Percentiles rank a stretch among this genome's conserved stretches.
Conservation (phyloP, 2,113 vertebrate genomes). For the Jacana jacana region DNA sequence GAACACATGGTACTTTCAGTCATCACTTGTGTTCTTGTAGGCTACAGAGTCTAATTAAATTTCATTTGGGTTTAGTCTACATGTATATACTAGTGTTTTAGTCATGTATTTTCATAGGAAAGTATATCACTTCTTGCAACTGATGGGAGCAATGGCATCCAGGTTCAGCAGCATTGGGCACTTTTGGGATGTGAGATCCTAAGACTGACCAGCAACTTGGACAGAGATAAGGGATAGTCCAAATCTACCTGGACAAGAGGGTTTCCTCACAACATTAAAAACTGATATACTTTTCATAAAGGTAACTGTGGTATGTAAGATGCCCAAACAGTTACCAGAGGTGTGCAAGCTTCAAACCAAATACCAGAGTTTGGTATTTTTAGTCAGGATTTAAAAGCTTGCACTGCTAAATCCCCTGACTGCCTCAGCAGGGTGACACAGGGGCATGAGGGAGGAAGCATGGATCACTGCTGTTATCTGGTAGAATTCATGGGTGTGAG, state of each 20-base stretch:
- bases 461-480: neutral
- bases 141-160: neutral
- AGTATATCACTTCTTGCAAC: neutral
- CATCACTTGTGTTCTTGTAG: neutral
- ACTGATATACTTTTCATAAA: neutral
- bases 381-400: neutral
- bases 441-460: neutral
- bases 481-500: neutral
- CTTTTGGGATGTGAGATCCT: neutral
- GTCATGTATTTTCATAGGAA: neutral
- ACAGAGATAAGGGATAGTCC: neutral
- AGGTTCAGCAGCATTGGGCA: neutral
- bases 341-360: neutral
- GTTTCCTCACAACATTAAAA: neutral
- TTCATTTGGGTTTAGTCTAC: neutral
- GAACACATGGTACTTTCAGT: neutral
- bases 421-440: neutral
- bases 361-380: neutral
- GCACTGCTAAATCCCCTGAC: neutral
- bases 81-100: neutral
- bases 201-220: neutral
- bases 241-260: neutral
- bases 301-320: slow-evolving; percentile 11
- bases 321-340: slow-evolving; percentile 10
- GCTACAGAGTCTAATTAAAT: neutral